Evolutionary conservation across 2,113 vertebrate species (phyloP), one percentile per base, ranked within the genome.

Genomic region (Colaptes auratus): DNA sequence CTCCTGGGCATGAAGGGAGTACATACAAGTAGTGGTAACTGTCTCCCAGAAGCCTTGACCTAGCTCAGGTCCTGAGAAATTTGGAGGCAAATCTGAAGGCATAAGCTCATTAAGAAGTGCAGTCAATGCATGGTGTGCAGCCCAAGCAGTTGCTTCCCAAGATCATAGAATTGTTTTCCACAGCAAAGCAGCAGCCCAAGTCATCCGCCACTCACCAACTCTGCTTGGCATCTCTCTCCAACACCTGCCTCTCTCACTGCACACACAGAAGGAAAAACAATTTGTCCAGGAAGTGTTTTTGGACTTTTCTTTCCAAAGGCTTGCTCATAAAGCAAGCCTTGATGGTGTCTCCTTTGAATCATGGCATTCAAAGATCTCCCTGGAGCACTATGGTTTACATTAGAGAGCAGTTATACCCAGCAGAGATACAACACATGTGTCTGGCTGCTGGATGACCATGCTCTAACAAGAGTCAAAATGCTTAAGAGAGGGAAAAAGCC

Each of bases 311-410:
- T 89, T 91, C 60, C 23, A 2, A 82, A 87, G n/a, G 25, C 53
- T 90, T 63, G 46, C 90, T 92, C 86, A 92, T 88, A 90, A 93
- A 86, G 73, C 79, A 83, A 39, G 95, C 94, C 94, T 94, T 76
- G 73, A 87, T 64, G 86, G 82, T 44, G 55, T 92, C 74, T 95
- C 61, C 94, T 89, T 90, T 91, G 90, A 96, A 92, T 88, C 73
- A 42, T 4, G 35, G 70, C 74, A 88, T 90, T 91, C 94, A 96
- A 75, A 92, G 88, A 65, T 88, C 82, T 86, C 81, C 85, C 78
- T 25, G 55, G 94, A 95, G 91, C 58, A 44, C 79, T 76, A 65
- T 69, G 84, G 48, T 84, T 91, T 86, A 85, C 79, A 71, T 84
- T 75, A 95, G 71, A 79, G 89, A 93, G 59, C 74, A 93, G 88